phyloP scores from a whole-genome alignment of 2,888 invertebrate genomes.

The Habroteleia sp. region DNA sequence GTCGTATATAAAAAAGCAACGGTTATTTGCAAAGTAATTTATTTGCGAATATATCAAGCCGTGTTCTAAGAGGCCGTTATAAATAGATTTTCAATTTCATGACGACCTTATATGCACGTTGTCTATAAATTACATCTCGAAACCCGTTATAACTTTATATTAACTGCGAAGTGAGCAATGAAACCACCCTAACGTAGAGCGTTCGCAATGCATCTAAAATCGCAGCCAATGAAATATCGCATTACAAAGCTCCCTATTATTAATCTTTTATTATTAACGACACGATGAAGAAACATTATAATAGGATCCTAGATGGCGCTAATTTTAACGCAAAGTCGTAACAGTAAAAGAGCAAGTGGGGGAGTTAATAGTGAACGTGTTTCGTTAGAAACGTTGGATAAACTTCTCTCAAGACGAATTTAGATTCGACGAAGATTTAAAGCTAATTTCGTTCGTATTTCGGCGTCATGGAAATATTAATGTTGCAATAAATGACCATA shows the following conservation, averaged over 20 bases:
- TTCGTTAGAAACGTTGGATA: too few species aligned
- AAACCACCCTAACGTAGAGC: constrained; percentile 29
- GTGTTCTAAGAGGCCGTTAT: background rate
- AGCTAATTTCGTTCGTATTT: background rate
- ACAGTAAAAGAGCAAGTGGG: background rate
- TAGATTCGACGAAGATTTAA: too few species aligned
- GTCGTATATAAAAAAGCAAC: too few species aligned
- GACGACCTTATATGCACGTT: background rate
- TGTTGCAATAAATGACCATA: constrained; percentile 33
- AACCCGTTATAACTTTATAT: constrained; percentile 17
- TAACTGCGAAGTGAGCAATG: constrained; percentile 40
- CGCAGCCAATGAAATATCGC: constrained; percentile 34
- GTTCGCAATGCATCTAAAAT: constrained; percentile 25
- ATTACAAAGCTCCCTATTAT: constrained; percentile 29
- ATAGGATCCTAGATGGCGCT: constrained; percentile 13
- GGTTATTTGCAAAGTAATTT: background rate
- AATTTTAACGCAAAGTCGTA: constrained; percentile 23
- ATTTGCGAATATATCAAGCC: background rate
- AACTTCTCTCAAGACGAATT: too few species aligned
- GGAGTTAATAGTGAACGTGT: constrained; percentile 3
- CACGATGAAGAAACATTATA: constrained; percentile 17
- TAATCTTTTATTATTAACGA: constrained; percentile 38
- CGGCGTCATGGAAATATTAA: constrained; percentile 22
- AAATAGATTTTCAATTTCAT: constrained; percentile 3
- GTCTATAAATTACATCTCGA: constrained; percentile 19